phyloP scores from a whole-genome alignment of 2,113 vertebrate genomes.

The Copsychus sechellarum region DNA sequence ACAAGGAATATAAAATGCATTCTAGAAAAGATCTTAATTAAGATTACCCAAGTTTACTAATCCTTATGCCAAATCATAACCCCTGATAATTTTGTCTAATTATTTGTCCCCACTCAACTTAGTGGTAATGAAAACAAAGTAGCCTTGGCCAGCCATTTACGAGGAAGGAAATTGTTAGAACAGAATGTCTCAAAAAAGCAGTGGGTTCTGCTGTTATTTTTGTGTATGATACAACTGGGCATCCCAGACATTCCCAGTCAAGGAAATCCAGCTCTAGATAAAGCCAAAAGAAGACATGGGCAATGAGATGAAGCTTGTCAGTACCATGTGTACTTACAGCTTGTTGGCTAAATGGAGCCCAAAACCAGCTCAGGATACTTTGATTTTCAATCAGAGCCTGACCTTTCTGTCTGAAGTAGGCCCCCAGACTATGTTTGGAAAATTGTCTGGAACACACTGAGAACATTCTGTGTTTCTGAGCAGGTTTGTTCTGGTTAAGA shows the following conservation, averaged over 20 bases:
- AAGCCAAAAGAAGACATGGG: conserved; percentile 22
- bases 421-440: background rate
- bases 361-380: background rate
- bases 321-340: background rate
- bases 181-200: conserved; percentile 55
- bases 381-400: background rate
- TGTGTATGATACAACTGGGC: conserved; percentile 54
- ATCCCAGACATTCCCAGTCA: conserved; percentile 32
- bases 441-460: background rate
- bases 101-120: conserved; percentile 21
- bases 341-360: background rate
- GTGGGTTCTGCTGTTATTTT: conserved; percentile 60
- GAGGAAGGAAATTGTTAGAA: conserved; percentile 47
- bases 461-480: background rate
- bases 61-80: background rate
- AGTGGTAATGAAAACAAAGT: conserved; percentile 56
- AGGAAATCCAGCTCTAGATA: conserved; percentile 40
- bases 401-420: background rate
- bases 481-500: background rate
- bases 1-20: background rate
- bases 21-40: background rate
- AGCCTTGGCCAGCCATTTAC: conserved; percentile 54
- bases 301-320: background rate
- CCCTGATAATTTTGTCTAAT: background rate
- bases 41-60: background rate